These are phyloP conservation scores for Mactromeris polynyma DNA, from an alignment of 2,888 invertebrate species.

Conservation along the genomic window DNA sequence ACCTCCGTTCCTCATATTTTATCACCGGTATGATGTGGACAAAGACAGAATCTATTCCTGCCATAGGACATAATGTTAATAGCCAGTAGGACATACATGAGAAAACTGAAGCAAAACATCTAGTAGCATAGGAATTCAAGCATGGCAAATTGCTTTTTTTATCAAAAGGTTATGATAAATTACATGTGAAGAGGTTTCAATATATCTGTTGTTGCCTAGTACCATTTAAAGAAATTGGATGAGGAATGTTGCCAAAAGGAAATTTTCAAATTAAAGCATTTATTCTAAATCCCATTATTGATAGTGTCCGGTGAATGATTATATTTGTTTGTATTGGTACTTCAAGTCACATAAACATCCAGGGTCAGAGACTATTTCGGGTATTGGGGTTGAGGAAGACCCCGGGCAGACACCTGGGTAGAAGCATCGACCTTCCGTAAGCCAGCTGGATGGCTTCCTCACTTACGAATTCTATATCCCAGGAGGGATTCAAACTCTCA, in stretches of 20 bases:
- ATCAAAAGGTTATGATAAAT: constrained; percentile 18
- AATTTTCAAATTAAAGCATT: too few relatives aligned
- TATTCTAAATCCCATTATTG: background rate
- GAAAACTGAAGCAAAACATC: background rate
- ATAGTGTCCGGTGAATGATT: background rate
- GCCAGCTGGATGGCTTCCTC: too few relatives aligned
- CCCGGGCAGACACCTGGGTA: too few relatives aligned
- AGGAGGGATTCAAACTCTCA: too few relatives aligned
- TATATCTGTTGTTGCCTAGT: background rate
- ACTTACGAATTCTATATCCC: too few relatives aligned
- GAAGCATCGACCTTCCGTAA: too few relatives aligned
- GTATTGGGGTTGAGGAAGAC: too few relatives aligned
- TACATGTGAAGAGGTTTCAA: background rate
- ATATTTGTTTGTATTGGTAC: too few relatives aligned
- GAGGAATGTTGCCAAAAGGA: background rate
- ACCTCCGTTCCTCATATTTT: background rate
- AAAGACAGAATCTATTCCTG: background rate
- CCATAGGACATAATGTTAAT: background rate
- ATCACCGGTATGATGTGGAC: constrained; percentile 8
- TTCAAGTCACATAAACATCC: too few relatives aligned
- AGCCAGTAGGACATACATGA: background rate
- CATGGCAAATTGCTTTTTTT: constrained; percentile 18
- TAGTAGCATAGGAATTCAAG: constrained; percentile 18
- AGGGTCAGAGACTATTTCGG: too few relatives aligned
- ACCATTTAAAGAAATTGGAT: background rate